Percentiles rank a stretch among this genome's conserved stretches.
Evolutionary conservation across 2,888 invertebrate species (phyloP).

Genomic region (Ischnura elegans): DNA sequence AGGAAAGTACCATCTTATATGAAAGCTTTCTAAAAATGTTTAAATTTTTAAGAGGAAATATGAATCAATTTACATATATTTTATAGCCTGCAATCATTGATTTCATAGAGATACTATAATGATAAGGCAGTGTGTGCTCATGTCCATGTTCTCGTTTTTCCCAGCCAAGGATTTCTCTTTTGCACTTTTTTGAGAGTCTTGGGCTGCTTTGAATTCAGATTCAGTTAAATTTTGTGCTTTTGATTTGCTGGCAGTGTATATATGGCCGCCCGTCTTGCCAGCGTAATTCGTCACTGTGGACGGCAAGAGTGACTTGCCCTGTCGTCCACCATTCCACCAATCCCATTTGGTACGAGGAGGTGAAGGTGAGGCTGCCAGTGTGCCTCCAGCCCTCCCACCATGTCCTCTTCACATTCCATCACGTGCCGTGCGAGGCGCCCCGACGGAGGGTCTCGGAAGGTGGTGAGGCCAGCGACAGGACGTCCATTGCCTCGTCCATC

Average conservation of each 20-base stretch:
- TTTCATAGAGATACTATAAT: no score
- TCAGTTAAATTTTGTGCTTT: slow-evolving; percentile 75
- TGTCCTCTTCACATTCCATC: slow-evolving; percentile 95
- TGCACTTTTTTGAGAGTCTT: no score
- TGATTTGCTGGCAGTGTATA: slow-evolving; percentile 81
- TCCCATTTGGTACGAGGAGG: slow-evolving; percentile 96
- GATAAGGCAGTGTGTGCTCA: no score
- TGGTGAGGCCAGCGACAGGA: slow-evolving; percentile 75
- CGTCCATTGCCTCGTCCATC: neutral
- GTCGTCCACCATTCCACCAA: slow-evolving; percentile 94
- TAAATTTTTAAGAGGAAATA: no score
- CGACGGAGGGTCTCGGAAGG: slow-evolving; percentile 78
- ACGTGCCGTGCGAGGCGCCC: slow-evolving; percentile 94
- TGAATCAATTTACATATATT: no score
- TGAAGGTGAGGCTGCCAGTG: slow-evolving; percentile 93
- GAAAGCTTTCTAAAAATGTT: no score
- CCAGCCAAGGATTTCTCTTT: no score
- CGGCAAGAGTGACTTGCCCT: slow-evolving; percentile 73
- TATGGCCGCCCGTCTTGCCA: slow-evolving; percentile 84
- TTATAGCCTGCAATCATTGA: no score
- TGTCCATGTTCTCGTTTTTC: no score
- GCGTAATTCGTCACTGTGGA: slow-evolving; percentile 43
- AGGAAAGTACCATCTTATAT: no score
- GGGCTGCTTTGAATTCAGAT: no score
- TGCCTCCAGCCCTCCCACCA: slow-evolving; percentile 93